A percentile compares a stretch with the other conserved stretches of the same genome.
These are phyloP conservation scores for Pteropus rufus DNA, from an alignment of 2,797 vertebrate species.

Conservation along the genomic window DNA sequence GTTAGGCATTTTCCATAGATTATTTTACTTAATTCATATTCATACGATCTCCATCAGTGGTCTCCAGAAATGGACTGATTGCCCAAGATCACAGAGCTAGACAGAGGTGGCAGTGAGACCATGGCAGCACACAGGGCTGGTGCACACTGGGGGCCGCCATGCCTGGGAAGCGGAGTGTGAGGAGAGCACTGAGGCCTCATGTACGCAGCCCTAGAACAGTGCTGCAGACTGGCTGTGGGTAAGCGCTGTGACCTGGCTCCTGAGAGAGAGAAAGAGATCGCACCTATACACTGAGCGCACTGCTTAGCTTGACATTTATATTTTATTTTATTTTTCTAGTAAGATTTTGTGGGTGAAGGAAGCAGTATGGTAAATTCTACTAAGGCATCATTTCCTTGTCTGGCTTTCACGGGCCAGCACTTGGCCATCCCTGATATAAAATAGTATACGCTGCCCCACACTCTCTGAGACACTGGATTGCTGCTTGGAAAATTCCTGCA, in stretches of 20 bases:
- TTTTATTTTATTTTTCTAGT: not conserved
- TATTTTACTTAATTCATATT: not conserved
- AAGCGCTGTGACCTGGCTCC: not conserved
- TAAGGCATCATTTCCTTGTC: not conserved
- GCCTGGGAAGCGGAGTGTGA: not conserved
- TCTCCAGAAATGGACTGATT: not conserved
- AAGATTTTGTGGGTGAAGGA: not conserved
- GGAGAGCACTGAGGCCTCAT: not conserved
- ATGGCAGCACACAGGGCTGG: not conserved
- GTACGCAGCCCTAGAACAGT: not conserved
- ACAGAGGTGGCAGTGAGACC: not conserved
- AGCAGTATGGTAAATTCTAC: not conserved
- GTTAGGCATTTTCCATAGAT: not conserved
- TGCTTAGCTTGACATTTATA: not conserved
- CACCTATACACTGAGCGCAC: not conserved
- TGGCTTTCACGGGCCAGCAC: not conserved
- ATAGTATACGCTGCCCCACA: rapidly evolving
- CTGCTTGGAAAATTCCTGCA: not conserved
- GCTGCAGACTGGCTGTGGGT: not conserved
- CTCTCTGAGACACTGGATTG: not conserved
- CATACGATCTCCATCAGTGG: not conserved
- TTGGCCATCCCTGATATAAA: not conserved
- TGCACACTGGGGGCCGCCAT: rapidly evolving
- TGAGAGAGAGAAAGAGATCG: not conserved
- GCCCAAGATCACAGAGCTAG: not conserved